Base-by-base conservation (phyloP, 2,797 vertebrate genomes). In the Scarus forsteni region DNA sequence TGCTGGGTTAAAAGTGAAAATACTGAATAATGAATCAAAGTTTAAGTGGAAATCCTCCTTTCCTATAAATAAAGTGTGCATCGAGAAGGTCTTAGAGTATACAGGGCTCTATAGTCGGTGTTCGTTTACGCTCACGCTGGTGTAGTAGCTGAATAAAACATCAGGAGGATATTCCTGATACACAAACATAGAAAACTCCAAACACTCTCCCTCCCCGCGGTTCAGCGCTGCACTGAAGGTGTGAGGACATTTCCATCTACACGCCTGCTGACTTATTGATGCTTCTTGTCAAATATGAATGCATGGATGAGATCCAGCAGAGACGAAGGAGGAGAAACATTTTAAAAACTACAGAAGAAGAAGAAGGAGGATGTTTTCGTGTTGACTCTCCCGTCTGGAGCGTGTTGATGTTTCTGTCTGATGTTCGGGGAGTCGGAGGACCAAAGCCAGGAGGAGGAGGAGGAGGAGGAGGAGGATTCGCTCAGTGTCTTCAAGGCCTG, bases 251-350 rank as follows among this genome's bases (percentile, higher is more conserved):
- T 73, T 81, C 75, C 52, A 8, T 81, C 65, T 79, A 80, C 77
- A 77, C 42, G 49, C 36, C 73, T 87, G 70, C 79, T 91, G 81
- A 88, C 73, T 92, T 90, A 92, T 91, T 91, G 77, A 93, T 91
- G 88, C 72, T 46, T 42, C 80, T 86, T 80, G 80, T 89, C 85
- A 86, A 84, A 85, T 86, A 88, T 84, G 81, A 83, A 91, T 90
- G 84, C 53, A 70, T 80, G 52, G 61, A 73, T 89, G 70, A 75
- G 75, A 81, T 82, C 69, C 74, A 50, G 68, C 10, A 0, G 74
- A 86, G 79, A 52, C 44, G 7, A 6, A 16, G 78, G 58, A 64
- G 34, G 65, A 83, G 72, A 79, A 72, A 57, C 48, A 13, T 54
- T 59, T 66, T 54, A 40, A 43, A 71, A 50, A 64, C 13, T 66